phyloP scores from a whole-genome alignment of 2,888 invertebrate genomes.

The Drosophila fulvimacula region DNA sequence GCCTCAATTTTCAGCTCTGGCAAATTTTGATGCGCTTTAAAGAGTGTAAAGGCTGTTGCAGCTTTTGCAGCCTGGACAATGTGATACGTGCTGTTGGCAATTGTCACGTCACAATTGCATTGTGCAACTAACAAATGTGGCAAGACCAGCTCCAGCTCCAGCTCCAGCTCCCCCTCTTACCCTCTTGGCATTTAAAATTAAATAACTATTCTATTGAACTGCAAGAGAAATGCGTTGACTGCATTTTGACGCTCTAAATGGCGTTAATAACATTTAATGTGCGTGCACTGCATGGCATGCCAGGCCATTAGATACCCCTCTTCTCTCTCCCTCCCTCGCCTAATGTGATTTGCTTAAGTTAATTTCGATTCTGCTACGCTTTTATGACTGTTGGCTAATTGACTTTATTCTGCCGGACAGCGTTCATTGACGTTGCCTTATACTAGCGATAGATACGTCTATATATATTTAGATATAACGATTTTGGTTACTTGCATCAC shows the following conservation, averaged over 20 bases:
- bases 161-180: background rate
- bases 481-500: constrained; percentile 44
- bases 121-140: constrained; percentile 55
- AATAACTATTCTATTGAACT: constrained; percentile 75
- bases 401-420: constrained; percentile 64
- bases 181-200: constrained; percentile 61
- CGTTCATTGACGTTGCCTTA: constrained; percentile 58
- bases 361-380: constrained; percentile 72
- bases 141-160: constrained; percentile 14
- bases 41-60: constrained; percentile 17
- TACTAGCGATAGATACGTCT: background rate
- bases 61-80: constrained; percentile 11
- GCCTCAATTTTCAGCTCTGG: constrained; percentile 32
- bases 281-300: constrained; percentile 48
- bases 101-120: constrained; percentile 70
- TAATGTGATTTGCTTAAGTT: constrained; percentile 62
- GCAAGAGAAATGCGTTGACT: constrained; percentile 40
- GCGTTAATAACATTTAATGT: constrained; percentile 81
- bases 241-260: constrained; percentile 38
- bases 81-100: constrained; percentile 61
- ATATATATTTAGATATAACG: constrained; percentile 28
- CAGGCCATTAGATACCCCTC: background rate
- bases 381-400: constrained; percentile 74
- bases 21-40: constrained; percentile 52
- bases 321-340: background rate